Base-by-base conservation (phyloP, 2,797 vertebrate genomes). In the Muscicapa striata region DNA sequence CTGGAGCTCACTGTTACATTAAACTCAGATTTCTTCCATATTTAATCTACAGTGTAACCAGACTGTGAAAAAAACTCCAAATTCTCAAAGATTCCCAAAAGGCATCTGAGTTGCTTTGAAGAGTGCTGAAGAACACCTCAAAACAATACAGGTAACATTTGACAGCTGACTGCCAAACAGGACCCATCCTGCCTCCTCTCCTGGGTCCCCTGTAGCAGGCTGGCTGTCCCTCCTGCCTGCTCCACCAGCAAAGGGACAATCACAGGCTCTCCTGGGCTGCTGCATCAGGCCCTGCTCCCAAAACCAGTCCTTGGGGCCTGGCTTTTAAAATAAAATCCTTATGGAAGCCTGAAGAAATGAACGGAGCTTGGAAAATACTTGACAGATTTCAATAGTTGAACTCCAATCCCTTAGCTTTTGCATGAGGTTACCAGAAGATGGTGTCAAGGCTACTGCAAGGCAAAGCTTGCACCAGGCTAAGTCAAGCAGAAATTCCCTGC, bases 361-460 rank as follows among this genome's bases (percentile, higher is more conserved):
- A 74, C 2, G 6, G 27, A n/a, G 7, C 27, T 78, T n/a, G n/a
- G 46, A 52, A 85, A 93, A 69, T 18, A 6, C 26, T 20, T 72
- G 77, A 13, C 12, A 55, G 43, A 34, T 58, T 85, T 84, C 64
- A 85, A 4, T 2, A 61, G 23, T 6, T 74, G 38, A 67, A 41
- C 18, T 80, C 40, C 19, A 49, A 1, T 32, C 40, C 34, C 36
- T 46, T 57, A 29, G 43, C 38, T 78, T 88, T 63, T 77, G 40
- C 57, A 61, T 0, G 1, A n/a, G 24, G 26, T 74, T 85, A 75
- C 57, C 23, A 48, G 62, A 67, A 83, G 63, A 75, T 59, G 48
- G 36, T 73, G 86, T 55, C 32, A 24, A 26, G 24, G 17, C 0
- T 1, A 40, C 24, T 83, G 51, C 55, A 43, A 20, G 0, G 3